A percentile compares a stretch with the other conserved stretches of the same genome.
phyloP scores from a whole-genome alignment of 2,113 vertebrate species.

The Clarias macrocephalus region DNA sequence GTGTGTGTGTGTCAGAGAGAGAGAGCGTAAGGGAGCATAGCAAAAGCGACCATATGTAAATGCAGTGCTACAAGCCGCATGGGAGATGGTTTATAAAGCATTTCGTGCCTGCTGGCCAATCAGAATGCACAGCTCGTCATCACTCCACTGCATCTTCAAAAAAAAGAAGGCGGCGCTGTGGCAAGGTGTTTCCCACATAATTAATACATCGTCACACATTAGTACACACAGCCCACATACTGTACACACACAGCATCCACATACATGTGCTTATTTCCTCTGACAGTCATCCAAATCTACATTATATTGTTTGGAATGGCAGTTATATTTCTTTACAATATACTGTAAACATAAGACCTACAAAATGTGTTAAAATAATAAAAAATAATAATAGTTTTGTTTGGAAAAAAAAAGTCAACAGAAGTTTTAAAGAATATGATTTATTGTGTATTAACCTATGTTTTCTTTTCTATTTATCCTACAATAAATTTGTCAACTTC shows the following conservation, averaged over 20 bases:
- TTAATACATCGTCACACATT: slow-evolving; percentile 21
- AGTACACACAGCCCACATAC: not conserved
- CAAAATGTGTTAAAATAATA: not conserved
- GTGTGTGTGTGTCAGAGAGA: not conserved
- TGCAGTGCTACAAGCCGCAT: slow-evolving; percentile 41
- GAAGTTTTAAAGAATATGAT: not conserved
- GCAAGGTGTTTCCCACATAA: slow-evolving; percentile 44
- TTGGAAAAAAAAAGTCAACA: not conserved
- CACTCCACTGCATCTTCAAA: slow-evolving; percentile 45
- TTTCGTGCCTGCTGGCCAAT: slow-evolving; percentile 57
- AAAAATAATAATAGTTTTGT: not conserved
- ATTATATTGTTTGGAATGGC: not conserved
- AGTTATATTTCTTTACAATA: not conserved
- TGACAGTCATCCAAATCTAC: not conserved
- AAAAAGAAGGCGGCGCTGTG: slow-evolving; percentile 9
- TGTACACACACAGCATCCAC: not conserved
- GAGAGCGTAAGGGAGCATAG: slow-evolving; percentile 40
- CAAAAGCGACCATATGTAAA: slow-evolving; percentile 60
- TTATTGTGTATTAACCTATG: not conserved
- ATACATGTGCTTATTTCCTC: not conserved
- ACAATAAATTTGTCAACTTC: not conserved
- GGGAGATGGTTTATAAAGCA: slow-evolving; percentile 57
- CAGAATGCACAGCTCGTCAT: slow-evolving; percentile 39
- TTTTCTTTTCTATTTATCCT: not conserved
- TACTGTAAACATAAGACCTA: not conserved